Percentiles rank a stretch among this genome's conserved stretches.
phyloP scores from a whole-genome alignment of 2,797 vertebrate species.

The Poeciliopsis gracilis region DNA sequence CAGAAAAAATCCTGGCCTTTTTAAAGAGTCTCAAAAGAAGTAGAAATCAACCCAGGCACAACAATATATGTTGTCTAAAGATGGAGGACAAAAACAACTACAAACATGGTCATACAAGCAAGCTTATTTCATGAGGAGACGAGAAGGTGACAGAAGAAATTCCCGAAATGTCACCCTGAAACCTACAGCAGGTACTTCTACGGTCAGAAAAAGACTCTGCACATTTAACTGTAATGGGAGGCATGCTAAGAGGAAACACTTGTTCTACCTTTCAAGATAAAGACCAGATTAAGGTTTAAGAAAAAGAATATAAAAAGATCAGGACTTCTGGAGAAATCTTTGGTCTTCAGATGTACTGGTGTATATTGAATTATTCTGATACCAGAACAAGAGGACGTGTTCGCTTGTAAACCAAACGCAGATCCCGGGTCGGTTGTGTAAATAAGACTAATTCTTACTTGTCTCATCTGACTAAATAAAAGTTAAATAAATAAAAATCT shows the following conservation, averaged over 20 bases:
- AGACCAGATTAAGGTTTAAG: background rate
- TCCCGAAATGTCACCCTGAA: background rate
- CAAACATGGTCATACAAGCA: background rate
- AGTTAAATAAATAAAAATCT: background rate
- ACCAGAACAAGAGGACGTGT: background rate
- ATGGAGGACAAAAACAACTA: background rate
- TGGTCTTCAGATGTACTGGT: background rate
- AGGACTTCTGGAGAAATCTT: background rate
- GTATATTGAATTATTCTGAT: background rate
- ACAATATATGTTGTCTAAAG: too few relatives aligned
- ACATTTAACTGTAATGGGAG: background rate
- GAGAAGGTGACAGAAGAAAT: background rate
- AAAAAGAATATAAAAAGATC: background rate
- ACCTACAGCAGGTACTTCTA: background rate
- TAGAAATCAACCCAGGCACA: background rate
- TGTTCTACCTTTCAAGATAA: background rate
- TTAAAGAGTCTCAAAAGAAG: background rate
- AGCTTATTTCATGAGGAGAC: background rate
- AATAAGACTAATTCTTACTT: background rate
- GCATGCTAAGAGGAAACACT: background rate
- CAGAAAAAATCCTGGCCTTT: background rate
- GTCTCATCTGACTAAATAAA: background rate
- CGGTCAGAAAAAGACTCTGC: background rate
- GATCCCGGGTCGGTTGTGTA: background rate
- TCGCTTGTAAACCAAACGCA: background rate